phyloP scores from a whole-genome alignment of 1,140 invertebrate species.

The Antheraea mylitta region DNA sequence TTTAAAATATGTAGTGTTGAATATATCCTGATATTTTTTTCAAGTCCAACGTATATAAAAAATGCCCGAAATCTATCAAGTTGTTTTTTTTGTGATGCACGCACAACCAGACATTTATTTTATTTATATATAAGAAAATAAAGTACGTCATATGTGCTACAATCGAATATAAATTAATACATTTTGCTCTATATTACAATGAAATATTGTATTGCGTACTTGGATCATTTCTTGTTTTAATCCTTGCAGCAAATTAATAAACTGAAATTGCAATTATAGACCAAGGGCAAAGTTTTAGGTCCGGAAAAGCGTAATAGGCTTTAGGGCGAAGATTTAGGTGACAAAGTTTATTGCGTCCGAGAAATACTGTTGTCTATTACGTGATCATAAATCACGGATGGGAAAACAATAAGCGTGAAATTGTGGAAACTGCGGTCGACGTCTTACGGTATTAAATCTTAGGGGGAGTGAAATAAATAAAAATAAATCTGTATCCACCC shows the following conservation, averaged over 20 bases:
- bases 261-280: conserved; percentile 8
- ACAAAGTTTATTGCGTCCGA: conserved; percentile 72
- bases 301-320: conserved; percentile 55
- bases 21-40: too few species aligned
- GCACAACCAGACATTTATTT: too few species aligned
- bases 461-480: conserved; percentile 75
- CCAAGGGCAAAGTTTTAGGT: conserved; percentile 28
- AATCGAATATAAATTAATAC: too few species aligned
- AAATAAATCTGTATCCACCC: conserved; percentile 70
- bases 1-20: too few species aligned
- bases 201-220: background rate
- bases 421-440: conserved; percentile 75
- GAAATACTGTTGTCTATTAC: conserved; percentile 74
- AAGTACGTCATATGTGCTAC: too few species aligned
- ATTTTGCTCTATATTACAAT: too few species aligned
- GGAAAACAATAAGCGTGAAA: conserved; percentile 79
- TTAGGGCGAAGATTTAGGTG: conserved; percentile 73
- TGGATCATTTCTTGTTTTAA: background rate
- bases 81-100: too few species aligned
- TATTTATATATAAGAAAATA: too few species aligned
- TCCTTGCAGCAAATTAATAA: background rate
- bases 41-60: too few species aligned
- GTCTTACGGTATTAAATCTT: conserved; percentile 73
- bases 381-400: conserved; percentile 75
- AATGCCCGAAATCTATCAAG: too few species aligned